Conservation (phyloP, 2,113 vertebrate genomes). For the Thinocorus orbignyianus region DNA sequence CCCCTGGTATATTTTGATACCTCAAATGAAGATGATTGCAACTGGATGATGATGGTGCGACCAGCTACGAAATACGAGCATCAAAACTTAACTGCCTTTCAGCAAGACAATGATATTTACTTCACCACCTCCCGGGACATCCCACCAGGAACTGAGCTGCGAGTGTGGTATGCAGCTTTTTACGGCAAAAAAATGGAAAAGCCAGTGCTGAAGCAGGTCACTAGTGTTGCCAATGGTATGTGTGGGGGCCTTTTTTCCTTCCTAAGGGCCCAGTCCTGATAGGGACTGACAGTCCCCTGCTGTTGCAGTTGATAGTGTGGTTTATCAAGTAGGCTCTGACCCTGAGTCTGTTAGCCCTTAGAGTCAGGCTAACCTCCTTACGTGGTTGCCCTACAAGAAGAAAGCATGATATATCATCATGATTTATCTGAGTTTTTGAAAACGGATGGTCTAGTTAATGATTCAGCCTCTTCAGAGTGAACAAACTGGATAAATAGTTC, state of each 20-base stretch:
- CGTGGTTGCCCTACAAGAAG: neutral
- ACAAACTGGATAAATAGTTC: neutral
- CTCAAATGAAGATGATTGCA: slow-evolving; percentile 93
- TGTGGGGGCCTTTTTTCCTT: slow-evolving; percentile 61
- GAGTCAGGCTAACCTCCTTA: neutral
- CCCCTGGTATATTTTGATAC: slow-evolving; percentile 88
- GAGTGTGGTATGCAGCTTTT: slow-evolving; percentile 98
- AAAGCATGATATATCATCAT: neutral
- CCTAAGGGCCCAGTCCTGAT: slow-evolving; percentile 24
- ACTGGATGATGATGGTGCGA: slow-evolving; percentile 99
- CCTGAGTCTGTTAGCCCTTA: neutral
- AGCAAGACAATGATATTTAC: slow-evolving; percentile 91
- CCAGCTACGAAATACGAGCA: slow-evolving; percentile 85
- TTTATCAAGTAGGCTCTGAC: neutral
- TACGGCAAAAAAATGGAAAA: slow-evolving; percentile 99
- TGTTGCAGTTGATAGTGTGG: neutral
- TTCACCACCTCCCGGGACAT: slow-evolving; percentile 97
- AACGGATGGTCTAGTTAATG: neutral
- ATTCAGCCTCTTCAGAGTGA: neutral
- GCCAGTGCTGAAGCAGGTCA: slow-evolving; percentile 83
- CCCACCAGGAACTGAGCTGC: slow-evolving; percentile 87
- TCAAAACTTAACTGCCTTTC: slow-evolving; percentile 95
- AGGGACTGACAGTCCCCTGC: neutral
- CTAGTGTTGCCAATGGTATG: slow-evolving; percentile 72
- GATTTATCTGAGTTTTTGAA: neutral